Evolutionary conservation across 2,888 invertebrate species (phyloP).

Genomic region (Loripinus fragilis): DNA sequence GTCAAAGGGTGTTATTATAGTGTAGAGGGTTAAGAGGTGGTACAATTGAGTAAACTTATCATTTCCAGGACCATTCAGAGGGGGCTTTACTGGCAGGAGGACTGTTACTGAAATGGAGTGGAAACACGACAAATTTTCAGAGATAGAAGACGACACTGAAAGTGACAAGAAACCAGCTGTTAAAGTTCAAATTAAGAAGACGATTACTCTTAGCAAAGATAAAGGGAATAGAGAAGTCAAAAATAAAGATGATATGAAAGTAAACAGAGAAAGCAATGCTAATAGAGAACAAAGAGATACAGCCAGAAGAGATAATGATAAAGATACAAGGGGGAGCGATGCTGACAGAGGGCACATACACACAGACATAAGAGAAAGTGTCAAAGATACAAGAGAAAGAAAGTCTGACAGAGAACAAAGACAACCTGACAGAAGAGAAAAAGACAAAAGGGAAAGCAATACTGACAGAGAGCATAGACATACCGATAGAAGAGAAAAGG

Average conservation of each 20-base stretch:
- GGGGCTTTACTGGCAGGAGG: not conserved
- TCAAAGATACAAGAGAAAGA: not conserved
- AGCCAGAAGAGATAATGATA: not conserved
- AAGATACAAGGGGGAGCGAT: not conserved
- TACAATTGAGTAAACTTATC: too few relatives aligned
- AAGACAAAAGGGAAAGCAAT: too few relatives aligned
- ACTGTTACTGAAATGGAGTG: constrained; percentile 35
- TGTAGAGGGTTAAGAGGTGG: too few relatives aligned
- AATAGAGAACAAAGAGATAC: not conserved
- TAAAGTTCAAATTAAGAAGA: constrained; percentile 4
- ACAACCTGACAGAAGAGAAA: not conserved
- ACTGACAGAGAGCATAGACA: not conserved
- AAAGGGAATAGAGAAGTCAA: not conserved
- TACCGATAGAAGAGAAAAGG: not conserved
- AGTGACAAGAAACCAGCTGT: constrained; percentile 6
- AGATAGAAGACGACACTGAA: constrained; percentile 17
- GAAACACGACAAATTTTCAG: constrained; percentile 59
- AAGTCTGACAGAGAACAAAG: not conserved
- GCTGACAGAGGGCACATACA: too few relatives aligned
- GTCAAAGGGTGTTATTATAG: too few relatives aligned
- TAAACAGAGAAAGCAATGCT: not conserved
- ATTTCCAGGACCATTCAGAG: not conserved
- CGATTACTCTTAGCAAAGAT: not conserved
- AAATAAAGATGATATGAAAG: not conserved
- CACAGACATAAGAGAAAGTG: too few relatives aligned